phyloP scores from a whole-genome alignment of 2,797 vertebrate genomes.

The Myotis myotis region DNA sequence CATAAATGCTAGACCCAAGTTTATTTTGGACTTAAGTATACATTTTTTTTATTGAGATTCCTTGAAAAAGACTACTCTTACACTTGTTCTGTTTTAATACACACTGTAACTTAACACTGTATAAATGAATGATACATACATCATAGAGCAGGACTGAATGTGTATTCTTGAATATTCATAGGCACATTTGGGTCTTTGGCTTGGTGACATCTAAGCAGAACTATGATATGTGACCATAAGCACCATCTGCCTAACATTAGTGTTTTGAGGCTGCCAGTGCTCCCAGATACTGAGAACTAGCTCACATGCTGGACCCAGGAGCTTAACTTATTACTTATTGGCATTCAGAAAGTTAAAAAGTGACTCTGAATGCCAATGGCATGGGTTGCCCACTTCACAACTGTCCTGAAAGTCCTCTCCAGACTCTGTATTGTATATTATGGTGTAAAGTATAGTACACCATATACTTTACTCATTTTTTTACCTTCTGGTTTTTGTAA shows the following conservation, averaged over 20 bases:
- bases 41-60: neutral
- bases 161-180: slow-evolving; percentile 28
- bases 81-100: neutral
- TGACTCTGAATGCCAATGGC: neutral
- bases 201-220: neutral
- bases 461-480: neutral
- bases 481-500: neutral
- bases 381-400: neutral
- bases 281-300: neutral
- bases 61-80: neutral
- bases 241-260: neutral
- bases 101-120: neutral
- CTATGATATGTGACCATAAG: neutral
- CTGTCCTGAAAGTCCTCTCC: neutral
- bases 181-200: neutral
- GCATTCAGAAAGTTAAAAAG: neutral
- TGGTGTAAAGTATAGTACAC: neutral
- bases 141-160: neutral
- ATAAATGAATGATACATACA: neutral
- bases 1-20: neutral
- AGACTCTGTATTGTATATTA: neutral
- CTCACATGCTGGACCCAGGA: neutral
- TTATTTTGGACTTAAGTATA: neutral
- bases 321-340: neutral
- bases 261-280: neutral